These are phyloP conservation scores for Botrylloides violaceus DNA, from an alignment of 23 tunicate species.

Conservation along the genomic window DNA sequence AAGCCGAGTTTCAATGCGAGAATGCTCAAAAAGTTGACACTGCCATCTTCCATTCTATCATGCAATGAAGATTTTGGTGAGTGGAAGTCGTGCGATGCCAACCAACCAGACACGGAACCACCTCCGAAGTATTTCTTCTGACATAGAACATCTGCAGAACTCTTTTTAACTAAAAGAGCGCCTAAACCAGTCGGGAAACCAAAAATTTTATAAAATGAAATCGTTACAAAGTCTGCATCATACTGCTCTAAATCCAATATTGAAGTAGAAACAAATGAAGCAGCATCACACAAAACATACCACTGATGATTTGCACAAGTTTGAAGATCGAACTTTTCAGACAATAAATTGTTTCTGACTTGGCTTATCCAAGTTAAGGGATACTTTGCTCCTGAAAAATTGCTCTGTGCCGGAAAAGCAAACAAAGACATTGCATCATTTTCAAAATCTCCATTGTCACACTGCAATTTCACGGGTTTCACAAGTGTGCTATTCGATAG, in stretches of 20 bases:
- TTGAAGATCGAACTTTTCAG: neutral
- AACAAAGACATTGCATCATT: constrained; percentile 18
- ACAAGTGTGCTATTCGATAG: constrained; percentile 2
- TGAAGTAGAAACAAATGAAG: constrained; percentile 46
- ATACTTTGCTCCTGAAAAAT: constrained; percentile 84
- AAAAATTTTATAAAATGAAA: constrained; percentile 87
- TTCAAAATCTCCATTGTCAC: neutral
- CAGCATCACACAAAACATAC: constrained; percentile 57
- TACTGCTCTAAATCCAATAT: constrained; percentile 23
- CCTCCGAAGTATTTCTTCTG: constrained; percentile 72
- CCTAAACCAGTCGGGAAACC: constrained; percentile 96
- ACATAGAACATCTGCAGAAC: constrained; percentile 13
- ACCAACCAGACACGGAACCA: constrained; percentile 65
- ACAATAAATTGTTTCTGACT: constrained; percentile 11
- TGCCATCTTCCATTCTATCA: constrained; percentile 71
- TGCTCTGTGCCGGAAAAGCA: constrained; percentile 88
- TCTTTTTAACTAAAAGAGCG: constrained; percentile 52
- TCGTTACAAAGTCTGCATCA: constrained; percentile 61
- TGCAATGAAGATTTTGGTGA: constrained; percentile 29
- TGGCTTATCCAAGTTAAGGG: constrained; percentile 65
- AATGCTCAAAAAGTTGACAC: constrained; percentile 43
- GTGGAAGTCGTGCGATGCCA: constrained; percentile 41
- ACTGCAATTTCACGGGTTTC: neutral
- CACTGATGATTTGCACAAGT: too few relatives aligned
- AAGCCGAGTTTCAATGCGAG: constrained; percentile 68